These are phyloP conservation scores for Dynastes tityus DNA, from an alignment of 2,888 invertebrate species.

Conservation along the genomic window DNA sequence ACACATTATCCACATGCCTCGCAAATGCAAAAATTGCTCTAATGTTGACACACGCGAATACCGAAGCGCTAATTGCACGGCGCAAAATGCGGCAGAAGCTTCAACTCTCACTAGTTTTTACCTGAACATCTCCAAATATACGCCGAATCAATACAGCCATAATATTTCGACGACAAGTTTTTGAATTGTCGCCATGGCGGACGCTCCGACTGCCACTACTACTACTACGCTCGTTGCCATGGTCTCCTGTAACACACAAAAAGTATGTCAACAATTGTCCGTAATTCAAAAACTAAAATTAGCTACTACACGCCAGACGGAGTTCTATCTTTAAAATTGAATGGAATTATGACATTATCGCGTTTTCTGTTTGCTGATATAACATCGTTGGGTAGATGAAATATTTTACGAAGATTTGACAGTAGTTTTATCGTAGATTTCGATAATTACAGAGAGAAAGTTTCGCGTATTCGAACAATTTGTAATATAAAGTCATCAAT, in stretches of 20 bases:
- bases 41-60: not conserved
- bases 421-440: not conserved
- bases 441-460: not conserved
- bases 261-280: constrained; percentile 48
- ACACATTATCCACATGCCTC: not conserved
- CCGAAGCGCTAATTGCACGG: constrained; percentile 15
- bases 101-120: constrained; percentile 64
- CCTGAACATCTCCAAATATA: constrained; percentile 90
- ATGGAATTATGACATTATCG: constrained; percentile 47
- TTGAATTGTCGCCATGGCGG: constrained; percentile 44
- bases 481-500: no score
- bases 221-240: constrained; percentile 36
- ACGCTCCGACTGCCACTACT: constrained; percentile 38
- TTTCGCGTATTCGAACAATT: not conserved
- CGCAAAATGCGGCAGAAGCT: constrained; percentile 1
- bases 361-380: constrained; percentile 13
- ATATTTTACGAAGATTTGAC: not conserved
- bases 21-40: constrained; percentile 13
- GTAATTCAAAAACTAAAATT: constrained; percentile 46
- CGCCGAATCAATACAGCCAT: constrained; percentile 91
- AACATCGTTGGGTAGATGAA: not conserved
- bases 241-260: constrained; percentile 44
- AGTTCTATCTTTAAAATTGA: constrained; percentile 45
- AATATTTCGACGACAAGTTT: constrained; percentile 79
- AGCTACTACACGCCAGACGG: constrained; percentile 38